Conservation (phyloP, 2,113 vertebrate species). For the Hyperopisus bebe region DNA sequence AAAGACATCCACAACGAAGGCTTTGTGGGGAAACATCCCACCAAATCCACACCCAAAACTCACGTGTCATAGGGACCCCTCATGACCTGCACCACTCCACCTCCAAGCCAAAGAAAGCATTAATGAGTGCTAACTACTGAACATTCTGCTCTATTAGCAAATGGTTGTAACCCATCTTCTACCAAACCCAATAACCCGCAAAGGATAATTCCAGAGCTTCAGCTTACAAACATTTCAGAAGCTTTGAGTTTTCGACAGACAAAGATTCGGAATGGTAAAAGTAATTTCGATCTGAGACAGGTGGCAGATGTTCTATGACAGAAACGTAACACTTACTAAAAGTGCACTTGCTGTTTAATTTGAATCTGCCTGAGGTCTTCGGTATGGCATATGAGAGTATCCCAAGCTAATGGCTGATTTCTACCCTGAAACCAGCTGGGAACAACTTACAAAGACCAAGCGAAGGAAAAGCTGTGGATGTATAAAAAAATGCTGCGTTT, state of each 20-base stretch:
- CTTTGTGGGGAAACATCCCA: not conserved
- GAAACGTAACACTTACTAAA: not conserved
- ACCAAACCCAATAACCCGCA: not conserved
- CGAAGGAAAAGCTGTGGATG: not conserved
- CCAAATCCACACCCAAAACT: not conserved
- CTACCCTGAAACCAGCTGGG: not conserved
- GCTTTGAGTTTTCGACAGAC: not conserved
- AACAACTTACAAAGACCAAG: not conserved
- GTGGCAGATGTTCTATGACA: not conserved
- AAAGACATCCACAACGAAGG: not conserved
- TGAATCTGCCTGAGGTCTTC: not conserved
- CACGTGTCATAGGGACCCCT: not conserved
- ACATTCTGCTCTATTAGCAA: not conserved
- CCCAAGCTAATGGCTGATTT: not conserved
- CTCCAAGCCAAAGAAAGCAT: not conserved
- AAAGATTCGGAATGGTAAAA: not conserved
- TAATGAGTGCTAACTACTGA: not conserved
- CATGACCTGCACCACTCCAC: not conserved
- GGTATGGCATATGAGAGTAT: not conserved
- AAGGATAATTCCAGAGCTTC: not conserved
- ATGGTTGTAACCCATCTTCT: not conserved
- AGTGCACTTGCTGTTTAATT: not conserved
- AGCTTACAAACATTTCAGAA: not conserved
- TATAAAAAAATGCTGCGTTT: not conserved
- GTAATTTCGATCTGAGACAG: not conserved